A percentile compares a stretch with the other conserved stretches of the same genome.
Conservation (phyloP, 1,140 invertebrate genomes). For the Lepeophtheirus salmonis region DNA sequence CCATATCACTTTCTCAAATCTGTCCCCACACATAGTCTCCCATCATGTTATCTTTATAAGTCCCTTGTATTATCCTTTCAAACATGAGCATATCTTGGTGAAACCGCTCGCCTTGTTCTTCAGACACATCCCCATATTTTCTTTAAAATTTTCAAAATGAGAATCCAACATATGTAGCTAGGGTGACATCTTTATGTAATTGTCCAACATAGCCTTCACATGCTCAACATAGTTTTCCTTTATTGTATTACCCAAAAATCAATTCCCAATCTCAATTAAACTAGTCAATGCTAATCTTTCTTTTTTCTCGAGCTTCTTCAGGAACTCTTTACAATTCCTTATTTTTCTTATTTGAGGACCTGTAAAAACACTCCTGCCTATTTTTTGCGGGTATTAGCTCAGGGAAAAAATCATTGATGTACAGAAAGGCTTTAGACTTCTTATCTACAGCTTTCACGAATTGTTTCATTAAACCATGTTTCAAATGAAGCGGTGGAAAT, state of each 20-base stretch:
- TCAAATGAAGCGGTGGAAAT: constrained; percentile 26
- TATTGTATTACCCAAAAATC: constrained; percentile 18
- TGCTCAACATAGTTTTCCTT: constrained; percentile 1
- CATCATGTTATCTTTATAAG: constrained; percentile 21
- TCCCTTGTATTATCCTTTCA: constrained; percentile 22
- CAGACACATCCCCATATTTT: constrained; percentile 21
- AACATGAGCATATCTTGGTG: constrained; percentile 22
- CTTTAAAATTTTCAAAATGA: constrained; percentile 20
- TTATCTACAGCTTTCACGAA: constrained; percentile 27
- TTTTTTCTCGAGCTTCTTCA: no score
- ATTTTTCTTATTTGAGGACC: constrained; percentile 20
- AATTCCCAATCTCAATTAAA: constrained; percentile 15
- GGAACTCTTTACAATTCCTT: constrained; percentile 12
- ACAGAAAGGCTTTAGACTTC: constrained; percentile 24
- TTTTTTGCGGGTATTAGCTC: constrained; percentile 23
- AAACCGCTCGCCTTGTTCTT: no score
- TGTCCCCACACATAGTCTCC: constrained; percentile 23
- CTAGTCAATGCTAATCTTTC: constrained; percentile 11
- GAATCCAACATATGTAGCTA: constrained; percentile 20
- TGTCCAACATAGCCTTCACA: constrained; percentile 16
- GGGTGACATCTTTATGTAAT: constrained; percentile 14
- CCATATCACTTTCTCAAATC: no score
- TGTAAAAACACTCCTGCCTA: constrained; percentile 25
- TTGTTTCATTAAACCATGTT: constrained; percentile 27
- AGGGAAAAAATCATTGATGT: constrained; percentile 22